These are phyloP conservation scores for Mionectes macconnelli DNA, from an alignment of 2,113 vertebrate species.

Conservation along the genomic window DNA sequence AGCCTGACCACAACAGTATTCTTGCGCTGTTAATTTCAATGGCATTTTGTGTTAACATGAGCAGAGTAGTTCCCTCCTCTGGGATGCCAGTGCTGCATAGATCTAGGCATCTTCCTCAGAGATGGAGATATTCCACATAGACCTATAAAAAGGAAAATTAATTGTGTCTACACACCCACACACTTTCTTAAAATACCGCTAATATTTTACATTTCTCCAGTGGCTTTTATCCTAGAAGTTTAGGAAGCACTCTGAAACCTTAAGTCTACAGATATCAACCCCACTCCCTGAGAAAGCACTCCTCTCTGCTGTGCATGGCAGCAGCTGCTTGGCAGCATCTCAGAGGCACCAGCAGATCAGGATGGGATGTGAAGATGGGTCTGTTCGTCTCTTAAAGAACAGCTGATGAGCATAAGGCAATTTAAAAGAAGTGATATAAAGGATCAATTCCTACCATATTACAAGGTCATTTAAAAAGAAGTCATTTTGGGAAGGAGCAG, in stretches of 20 bases:
- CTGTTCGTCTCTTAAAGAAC: background rate
- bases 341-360: background rate
- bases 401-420: conserved; percentile 49
- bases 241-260: conserved; percentile 23
- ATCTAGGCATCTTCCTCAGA: background rate
- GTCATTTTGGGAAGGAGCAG: background rate
- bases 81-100: background rate
- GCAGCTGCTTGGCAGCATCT: background rate
- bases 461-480: background rate
- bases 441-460: conserved; percentile 6
- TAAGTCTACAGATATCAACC: background rate
- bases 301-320: background rate
- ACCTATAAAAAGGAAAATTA: conserved; percentile 58
- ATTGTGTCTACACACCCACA: conserved; percentile 65
- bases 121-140: background rate
- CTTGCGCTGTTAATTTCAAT: conserved; percentile 1
- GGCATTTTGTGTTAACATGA: conserved; percentile 23
- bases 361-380: background rate
- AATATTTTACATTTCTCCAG: conserved; percentile 53
- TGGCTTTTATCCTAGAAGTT: conserved; percentile 31
- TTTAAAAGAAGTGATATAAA: conserved; percentile 21
- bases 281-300: background rate
- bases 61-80: background rate
- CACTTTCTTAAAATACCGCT: conserved; percentile 56
- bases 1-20: conserved; percentile 9